Percentiles rank a stretch among this genome's conserved stretches.
phyloP scores from a whole-genome alignment of 2,888 invertebrate species.

The Lithophane ornitopus region DNA sequence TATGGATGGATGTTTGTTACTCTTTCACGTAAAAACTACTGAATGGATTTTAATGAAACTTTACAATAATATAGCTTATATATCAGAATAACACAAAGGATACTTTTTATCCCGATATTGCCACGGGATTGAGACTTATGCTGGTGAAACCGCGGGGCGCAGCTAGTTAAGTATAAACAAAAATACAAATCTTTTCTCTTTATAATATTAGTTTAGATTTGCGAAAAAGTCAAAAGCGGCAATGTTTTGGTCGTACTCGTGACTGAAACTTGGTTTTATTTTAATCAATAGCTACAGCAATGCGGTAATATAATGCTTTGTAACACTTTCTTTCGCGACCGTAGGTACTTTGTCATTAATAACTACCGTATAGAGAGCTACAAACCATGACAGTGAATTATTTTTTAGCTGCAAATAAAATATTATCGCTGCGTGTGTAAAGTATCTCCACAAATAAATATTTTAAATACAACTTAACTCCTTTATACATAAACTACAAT shows the following conservation, averaged over 20 bases:
- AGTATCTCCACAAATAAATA: not conserved
- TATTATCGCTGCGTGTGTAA: not conserved
- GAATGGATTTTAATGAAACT: too few species aligned
- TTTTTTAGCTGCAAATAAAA: not conserved
- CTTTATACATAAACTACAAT: slow-evolving; percentile 38
- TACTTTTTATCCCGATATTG: too few species aligned
- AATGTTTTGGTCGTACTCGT: slow-evolving; percentile 9
- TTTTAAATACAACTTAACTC: not conserved
- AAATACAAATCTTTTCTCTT: too few species aligned
- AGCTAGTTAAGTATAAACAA: too few species aligned
- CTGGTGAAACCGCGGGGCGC: too few species aligned
- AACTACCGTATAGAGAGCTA: not conserved
- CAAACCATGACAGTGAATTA: not conserved
- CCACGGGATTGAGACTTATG: too few species aligned
- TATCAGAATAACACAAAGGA: too few species aligned
- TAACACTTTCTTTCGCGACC: slow-evolving; percentile 3
- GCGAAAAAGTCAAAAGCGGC: not conserved
- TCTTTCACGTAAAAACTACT: too few species aligned
- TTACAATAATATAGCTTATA: too few species aligned
- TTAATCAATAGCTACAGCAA: slow-evolving; percentile 20
- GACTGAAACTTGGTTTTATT: not conserved
- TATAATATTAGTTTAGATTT: too few species aligned
- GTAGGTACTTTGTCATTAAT: not conserved
- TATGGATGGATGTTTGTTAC: too few species aligned
- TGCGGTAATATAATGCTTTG: slow-evolving; percentile 2